Evolutionary conservation across 2,113 vertebrate genomes (phyloP).

Genomic region (Notarius lentiginosus): DNA sequence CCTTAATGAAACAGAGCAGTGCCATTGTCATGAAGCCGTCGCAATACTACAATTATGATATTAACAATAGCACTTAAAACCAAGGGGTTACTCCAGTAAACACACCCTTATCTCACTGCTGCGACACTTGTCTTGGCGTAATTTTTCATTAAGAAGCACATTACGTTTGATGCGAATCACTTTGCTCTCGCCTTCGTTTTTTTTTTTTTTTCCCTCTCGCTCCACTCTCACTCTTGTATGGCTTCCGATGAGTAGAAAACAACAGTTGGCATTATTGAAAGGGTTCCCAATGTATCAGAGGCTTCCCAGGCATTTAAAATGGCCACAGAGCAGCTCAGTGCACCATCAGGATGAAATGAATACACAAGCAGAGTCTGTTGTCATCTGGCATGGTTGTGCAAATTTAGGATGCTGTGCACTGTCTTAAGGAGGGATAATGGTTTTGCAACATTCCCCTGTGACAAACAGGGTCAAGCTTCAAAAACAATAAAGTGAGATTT

Average conservation of each 20-base stretch:
- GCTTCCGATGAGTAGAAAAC: constrained; percentile 54
- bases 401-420: constrained; percentile 65
- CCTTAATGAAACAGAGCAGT: constrained; percentile 79
- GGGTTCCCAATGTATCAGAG: constrained; percentile 54
- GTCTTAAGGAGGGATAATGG: constrained; percentile 80
- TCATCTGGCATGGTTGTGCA: constrained; percentile 43
- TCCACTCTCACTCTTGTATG: constrained; percentile 49
- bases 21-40: constrained; percentile 70
- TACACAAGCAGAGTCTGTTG: constrained; percentile 50
- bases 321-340: constrained; percentile 44
- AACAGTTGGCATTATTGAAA: constrained; percentile 60
- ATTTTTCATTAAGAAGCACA: constrained; percentile 67
- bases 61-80: constrained; percentile 80
- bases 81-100: constrained; percentile 75
- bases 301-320: constrained; percentile 50
- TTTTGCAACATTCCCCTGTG: constrained; percentile 77
- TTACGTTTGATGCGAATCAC: constrained; percentile 71
- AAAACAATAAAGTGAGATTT: constrained; percentile 94
- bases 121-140: constrained; percentile 70
- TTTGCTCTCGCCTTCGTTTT: constrained; percentile 54
- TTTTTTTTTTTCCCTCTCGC: constrained; percentile 27
- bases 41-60: constrained; percentile 79
- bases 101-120: constrained; percentile 71
- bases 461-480: constrained; percentile 90
- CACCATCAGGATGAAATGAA: constrained; percentile 47